Evolutionary conservation across 2,888 invertebrate genomes (phyloP), one percentile per base, ranked within the genome.

Genomic region (Gerris lacustris): DNA sequence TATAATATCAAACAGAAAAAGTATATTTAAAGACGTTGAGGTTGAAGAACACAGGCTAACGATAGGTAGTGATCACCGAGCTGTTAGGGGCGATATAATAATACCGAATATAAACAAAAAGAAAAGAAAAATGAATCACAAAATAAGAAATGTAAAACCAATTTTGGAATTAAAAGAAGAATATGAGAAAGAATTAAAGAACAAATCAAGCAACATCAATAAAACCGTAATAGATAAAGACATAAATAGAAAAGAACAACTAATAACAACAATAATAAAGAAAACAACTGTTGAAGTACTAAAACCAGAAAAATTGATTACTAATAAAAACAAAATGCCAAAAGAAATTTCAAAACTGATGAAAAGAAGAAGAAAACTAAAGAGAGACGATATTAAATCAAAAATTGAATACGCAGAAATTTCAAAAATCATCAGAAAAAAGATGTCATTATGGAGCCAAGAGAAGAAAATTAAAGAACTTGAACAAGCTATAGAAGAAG

Each of bases 21-120:
- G 31, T 69, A 66, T 63, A 44, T 15, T 69, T 18, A 44, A 17
- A 43, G 45, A 45, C 44, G 69, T 69, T 62, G 64, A 69, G 7
- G 64, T 69, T 17, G 66, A 63, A 66, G 43, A 66, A n/a, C 6
- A 18, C 18, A 66, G 5, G 15, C 15, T 69, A 45, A 66, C 55
- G 17, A 69, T 64, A 6, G 69, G 66, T 15, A 69, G 69, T 66
- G 69, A 69, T 66, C 69, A 69, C 43, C 44, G 66, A 43, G 63
- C 69, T 44, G 66, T 69, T 5, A 43, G 44, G 15, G 55, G 55
- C 1, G 55, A 11, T 11, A 11, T 55, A 55, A 55, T 11, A 11
- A 9, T 55, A 55, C 55, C 55, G 15, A 55, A 55, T 11, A 55
- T 11, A 43, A 63, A 43, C 6, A 64, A 69, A 66, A 45, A 62